These are phyloP conservation scores for Trogon melanurus DNA, from an alignment of 2,113 vertebrate genomes.

Conservation along the genomic window DNA sequence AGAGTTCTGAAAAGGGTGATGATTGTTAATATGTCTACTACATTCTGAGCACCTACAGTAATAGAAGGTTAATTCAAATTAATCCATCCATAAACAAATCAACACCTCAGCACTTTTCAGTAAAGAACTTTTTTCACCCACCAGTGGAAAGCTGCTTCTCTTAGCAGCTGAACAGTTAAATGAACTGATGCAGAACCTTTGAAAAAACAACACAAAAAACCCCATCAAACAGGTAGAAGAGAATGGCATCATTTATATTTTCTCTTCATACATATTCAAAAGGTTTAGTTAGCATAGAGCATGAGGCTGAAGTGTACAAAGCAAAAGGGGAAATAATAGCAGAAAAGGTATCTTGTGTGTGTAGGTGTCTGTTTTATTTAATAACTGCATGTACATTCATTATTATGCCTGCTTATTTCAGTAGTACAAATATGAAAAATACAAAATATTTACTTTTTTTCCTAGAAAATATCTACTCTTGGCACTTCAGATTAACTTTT, in stretches of 20 bases:
- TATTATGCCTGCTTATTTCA: not conserved
- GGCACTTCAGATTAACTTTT: not conserved
- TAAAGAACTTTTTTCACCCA: not conserved
- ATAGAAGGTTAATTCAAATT: not conserved
- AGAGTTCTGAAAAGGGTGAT: not conserved
- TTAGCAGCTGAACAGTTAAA: not conserved
- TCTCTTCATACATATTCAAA: not conserved
- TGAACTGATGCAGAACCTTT: not conserved
- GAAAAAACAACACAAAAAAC: not conserved
- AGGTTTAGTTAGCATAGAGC: not conserved
- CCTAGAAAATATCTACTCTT: not conserved
- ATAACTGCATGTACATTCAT: fast-evolving
- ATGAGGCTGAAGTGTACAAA: not conserved
- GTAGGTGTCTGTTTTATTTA: not conserved
- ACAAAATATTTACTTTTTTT: not conserved
- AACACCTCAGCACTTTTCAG: not conserved
- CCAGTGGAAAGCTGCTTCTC: not conserved
- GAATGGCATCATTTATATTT: not conserved
- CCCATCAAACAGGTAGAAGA: not conserved
- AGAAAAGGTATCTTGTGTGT: not conserved
- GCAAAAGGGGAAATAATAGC: not conserved
- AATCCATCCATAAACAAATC: not conserved
- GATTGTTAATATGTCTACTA: not conserved
- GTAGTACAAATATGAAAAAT: not conserved
- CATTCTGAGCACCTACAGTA: not conserved